These are phyloP conservation scores for Neomonachus schauinslandi DNA, from an alignment of 2,113 vertebrate species.

Conservation along the genomic window DNA sequence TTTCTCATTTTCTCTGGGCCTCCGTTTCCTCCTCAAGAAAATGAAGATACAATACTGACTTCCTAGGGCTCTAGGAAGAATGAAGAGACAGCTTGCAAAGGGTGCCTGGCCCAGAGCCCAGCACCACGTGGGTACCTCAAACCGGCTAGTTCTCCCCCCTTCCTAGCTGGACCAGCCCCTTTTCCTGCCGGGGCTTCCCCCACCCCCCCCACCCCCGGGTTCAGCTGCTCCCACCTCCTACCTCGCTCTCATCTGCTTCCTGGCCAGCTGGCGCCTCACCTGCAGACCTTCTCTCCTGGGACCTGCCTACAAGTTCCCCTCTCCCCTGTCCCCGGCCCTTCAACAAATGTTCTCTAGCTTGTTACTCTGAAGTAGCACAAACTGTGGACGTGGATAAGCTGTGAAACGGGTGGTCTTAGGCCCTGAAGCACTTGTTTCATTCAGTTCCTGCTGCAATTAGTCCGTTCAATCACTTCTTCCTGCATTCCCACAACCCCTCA, in stretches of 20 bases:
- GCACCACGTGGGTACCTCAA: not conserved
- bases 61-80: not conserved
- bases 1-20: not conserved
- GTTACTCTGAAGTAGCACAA: not conserved
- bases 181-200: not conserved
- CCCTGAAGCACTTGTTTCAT: not conserved
- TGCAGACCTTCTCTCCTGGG: constrained; percentile 11
- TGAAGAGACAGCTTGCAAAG: not conserved
- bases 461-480: not conserved
- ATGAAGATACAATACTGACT: not conserved
- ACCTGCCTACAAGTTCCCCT: not conserved
- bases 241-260: constrained; percentile 34
- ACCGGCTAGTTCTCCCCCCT: not conserved
- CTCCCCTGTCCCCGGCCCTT: not conserved
- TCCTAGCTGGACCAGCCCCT: not conserved
- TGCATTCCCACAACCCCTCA: fast-evolving
- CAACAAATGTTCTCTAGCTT: not conserved
- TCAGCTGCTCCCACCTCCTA: not conserved
- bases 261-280: constrained; percentile 49
- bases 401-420: not conserved
- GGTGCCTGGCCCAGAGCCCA: not conserved
- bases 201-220: not conserved
- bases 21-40: not conserved
- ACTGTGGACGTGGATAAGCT: not conserved
- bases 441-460: not conserved